Conservation (phyloP, 2,113 vertebrate species). For the Sciurus niger region DNA sequence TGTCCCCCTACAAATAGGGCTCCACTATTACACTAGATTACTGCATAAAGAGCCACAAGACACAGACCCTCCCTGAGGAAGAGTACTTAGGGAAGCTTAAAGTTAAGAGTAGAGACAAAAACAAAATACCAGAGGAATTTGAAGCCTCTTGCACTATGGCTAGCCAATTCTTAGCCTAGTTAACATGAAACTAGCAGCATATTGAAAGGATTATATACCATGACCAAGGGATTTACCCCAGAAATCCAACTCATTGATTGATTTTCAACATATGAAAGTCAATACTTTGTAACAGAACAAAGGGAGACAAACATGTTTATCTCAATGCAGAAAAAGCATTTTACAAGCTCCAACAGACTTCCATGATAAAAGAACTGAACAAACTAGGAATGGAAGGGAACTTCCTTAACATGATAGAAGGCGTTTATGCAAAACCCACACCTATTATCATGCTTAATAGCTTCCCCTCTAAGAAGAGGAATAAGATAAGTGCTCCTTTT, state of each 20-base stretch:
- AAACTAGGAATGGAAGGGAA: no score
- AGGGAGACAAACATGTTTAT: background rate
- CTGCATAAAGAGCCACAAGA: background rate
- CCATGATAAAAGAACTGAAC: background rate
- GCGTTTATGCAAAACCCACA: background rate
- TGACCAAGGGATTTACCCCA: background rate
- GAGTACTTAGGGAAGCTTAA: background rate
- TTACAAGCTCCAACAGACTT: background rate
- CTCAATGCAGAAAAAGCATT: background rate
- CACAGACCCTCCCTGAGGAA: background rate
- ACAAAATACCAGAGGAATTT: background rate
- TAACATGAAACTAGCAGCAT: background rate
- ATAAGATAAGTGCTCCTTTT: background rate
- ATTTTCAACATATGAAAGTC: background rate
- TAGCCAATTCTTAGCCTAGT: background rate
- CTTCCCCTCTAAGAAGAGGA: background rate
- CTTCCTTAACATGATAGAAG: background rate
- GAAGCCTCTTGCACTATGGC: background rate
- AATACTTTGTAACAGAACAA: background rate
- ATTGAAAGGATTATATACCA: no score
- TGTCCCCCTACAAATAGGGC: background rate
- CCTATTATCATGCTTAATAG: background rate
- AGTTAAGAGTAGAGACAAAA: background rate
- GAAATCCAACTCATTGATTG: background rate
- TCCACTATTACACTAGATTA: background rate